Percentiles rank a stretch among this genome's conserved stretches.
These are phyloP conservation scores for Cephalopterus ornatus DNA, from an alignment of 2,113 vertebrate genomes.

Conservation along the genomic window DNA sequence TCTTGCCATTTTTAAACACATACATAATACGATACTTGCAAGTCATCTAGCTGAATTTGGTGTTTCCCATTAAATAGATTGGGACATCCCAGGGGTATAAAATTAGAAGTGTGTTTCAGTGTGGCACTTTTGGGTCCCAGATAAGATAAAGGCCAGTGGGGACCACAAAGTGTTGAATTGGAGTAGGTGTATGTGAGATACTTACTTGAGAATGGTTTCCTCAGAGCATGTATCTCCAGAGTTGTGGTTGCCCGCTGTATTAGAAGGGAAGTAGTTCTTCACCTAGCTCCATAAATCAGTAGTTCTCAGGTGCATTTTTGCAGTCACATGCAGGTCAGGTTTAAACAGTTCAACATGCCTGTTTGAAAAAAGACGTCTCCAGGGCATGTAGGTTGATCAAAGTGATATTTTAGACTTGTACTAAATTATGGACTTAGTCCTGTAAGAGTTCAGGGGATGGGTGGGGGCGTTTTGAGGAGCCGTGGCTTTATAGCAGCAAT, in stretches of 20 bases:
- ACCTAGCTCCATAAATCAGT: slow-evolving; percentile 4
- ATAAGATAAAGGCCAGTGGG: background rate
- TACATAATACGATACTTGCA: background rate
- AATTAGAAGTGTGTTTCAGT: background rate
- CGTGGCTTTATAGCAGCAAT: background rate
- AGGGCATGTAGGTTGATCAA: slow-evolving; percentile 13
- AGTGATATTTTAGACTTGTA: background rate
- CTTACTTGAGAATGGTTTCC: background rate
- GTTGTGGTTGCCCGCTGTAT: background rate
- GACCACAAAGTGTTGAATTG: background rate
- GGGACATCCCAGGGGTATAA: background rate
- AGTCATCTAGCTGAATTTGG: background rate
- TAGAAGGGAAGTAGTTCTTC: background rate
- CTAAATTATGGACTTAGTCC: background rate
- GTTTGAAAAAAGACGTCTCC: background rate
- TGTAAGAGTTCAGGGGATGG: background rate
- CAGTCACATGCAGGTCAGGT: background rate
- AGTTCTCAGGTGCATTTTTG: slow-evolving; percentile 10
- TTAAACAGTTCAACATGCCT: background rate
- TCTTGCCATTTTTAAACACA: background rate
- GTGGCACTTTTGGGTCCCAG: background rate
- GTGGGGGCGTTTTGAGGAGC: background rate
- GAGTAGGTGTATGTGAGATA: background rate
- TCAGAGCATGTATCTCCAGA: background rate
- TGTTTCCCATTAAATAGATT: background rate